A percentile compares a stretch with the other conserved stretches of the same genome.
phyloP scores from a whole-genome alignment of 2,113 vertebrate genomes.

The Naja naja region DNA sequence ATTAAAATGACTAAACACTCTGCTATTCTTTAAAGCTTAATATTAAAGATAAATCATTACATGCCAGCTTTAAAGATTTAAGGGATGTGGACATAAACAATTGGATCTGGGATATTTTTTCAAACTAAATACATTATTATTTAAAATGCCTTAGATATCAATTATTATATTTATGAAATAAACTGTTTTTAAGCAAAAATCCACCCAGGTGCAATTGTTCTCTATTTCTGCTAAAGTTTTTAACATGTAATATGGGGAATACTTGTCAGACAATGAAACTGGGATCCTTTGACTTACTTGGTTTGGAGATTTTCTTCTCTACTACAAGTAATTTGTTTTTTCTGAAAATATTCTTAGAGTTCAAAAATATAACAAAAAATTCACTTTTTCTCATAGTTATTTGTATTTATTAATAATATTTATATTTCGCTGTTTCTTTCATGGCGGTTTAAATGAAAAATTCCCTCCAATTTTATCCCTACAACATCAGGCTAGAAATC shows the following conservation, averaged over 20 bases:
- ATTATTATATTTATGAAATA: background rate
- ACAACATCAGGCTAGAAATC: background rate
- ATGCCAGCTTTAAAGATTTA: background rate
- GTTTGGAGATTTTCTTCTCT: too few relatives aligned
- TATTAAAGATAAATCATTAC: background rate
- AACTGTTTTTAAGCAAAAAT: background rate
- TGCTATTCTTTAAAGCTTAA: background rate
- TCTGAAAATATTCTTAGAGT: too few relatives aligned
- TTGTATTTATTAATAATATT: background rate
- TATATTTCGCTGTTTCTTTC: too few relatives aligned
- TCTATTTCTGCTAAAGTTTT: background rate
- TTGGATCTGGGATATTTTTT: accelerated
- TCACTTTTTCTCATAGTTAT: too few relatives aligned
- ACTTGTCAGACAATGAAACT: background rate
- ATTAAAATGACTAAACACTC: background rate
- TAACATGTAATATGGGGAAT: background rate
- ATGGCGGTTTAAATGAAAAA: too few relatives aligned
- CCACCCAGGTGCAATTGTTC: background rate
- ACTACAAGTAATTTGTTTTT: too few relatives aligned
- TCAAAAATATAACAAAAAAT: too few relatives aligned
- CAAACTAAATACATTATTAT: background rate
- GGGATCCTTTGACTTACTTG: background rate
- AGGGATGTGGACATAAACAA: background rate
- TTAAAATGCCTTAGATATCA: background rate
- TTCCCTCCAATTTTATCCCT: background rate